A percentile compares a stretch with the other conserved stretches of the same genome.
Evolutionary conservation across 1,140 invertebrate species (phyloP).

Genomic region (Subanguina moxae): DNA sequence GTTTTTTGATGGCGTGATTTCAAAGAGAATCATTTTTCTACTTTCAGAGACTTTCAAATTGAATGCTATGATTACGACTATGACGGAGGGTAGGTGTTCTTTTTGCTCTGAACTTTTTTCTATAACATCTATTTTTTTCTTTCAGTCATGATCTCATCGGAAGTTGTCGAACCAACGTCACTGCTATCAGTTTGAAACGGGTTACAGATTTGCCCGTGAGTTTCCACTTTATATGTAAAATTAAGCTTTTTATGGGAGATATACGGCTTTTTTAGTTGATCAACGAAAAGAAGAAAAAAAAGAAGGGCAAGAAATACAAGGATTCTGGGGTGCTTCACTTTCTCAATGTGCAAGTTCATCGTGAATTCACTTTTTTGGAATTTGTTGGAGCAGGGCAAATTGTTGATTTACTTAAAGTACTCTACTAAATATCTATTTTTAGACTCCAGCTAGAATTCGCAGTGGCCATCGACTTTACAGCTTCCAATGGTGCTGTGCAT

Average conservation of each 20-base stretch:
- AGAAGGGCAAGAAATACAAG: constrained; percentile 40
- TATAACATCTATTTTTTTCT: constrained; percentile 11
- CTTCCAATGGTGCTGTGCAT: constrained; percentile 68
- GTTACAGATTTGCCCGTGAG: constrained; percentile 5
- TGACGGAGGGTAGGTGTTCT: not conserved
- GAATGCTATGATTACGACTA: constrained; percentile 33
- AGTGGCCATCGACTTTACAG: constrained; percentile 70
- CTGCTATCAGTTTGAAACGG: constrained; percentile 7
- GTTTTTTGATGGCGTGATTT: constrained; percentile 2
- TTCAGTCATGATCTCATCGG: constrained; percentile 30
- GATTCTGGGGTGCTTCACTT: constrained; percentile 42
- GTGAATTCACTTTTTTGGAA: constrained; percentile 48
- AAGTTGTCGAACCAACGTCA: not conserved
- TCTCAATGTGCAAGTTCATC: constrained; percentile 22
- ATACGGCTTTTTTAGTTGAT: not conserved
- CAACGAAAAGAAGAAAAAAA: constrained; percentile 50
- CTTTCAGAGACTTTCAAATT: constrained; percentile 28
- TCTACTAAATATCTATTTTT: not conserved
- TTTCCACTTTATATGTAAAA: not conserved
- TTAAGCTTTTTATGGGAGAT: too few relatives aligned
- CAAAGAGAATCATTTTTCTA: not conserved
- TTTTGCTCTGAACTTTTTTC: not conserved
- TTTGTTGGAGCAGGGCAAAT: constrained; percentile 45
- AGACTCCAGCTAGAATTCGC: constrained; percentile 65
- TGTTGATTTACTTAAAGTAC: not conserved